A percentile compares a stretch with the other conserved stretches of the same genome.
phyloP scores from a whole-genome alignment of 1,140 invertebrate species.

The Globodera rostochiensis region DNA sequence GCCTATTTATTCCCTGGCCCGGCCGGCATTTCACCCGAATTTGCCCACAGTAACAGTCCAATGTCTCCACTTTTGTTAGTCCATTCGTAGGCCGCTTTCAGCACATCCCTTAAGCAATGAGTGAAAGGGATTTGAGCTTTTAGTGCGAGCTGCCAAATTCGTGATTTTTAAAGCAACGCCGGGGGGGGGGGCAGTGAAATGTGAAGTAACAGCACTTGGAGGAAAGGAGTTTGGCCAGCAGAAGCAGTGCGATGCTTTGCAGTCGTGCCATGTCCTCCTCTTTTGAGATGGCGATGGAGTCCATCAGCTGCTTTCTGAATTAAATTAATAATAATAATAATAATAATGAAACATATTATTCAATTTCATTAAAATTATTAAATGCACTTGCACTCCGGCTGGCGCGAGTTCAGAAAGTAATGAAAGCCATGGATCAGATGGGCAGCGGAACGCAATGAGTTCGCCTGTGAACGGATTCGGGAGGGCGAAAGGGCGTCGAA shows the following conservation, averaged over 20 bases:
- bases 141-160: too few species aligned
- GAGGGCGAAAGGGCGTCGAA: constrained; percentile 38
- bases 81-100: constrained; percentile 42
- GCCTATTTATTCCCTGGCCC: too few species aligned
- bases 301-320: constrained; percentile 41
- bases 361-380: neutral
- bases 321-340: neutral
- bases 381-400: constrained; percentile 44
- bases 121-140: neutral
- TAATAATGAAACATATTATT: neutral
- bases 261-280: constrained; percentile 44
- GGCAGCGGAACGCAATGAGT: constrained; percentile 34
- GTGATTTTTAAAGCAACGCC: too few species aligned
- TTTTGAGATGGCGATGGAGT: constrained; percentile 40
- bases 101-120: constrained; percentile 29
- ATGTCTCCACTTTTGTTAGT: constrained; percentile 33
- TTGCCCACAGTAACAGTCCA: constrained; percentile 40
- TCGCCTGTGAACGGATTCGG: constrained; percentile 30
- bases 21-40: constrained; percentile 11
- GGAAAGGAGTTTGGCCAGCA: constrained; percentile 34
- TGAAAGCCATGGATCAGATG: constrained; percentile 43
- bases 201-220: constrained; percentile 8
- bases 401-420: constrained; percentile 36
- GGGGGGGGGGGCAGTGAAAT: too few species aligned
- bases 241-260: constrained; percentile 36